Conservation (phyloP, 2,113 vertebrate species). For the Cranoglanis bouderius region DNA sequence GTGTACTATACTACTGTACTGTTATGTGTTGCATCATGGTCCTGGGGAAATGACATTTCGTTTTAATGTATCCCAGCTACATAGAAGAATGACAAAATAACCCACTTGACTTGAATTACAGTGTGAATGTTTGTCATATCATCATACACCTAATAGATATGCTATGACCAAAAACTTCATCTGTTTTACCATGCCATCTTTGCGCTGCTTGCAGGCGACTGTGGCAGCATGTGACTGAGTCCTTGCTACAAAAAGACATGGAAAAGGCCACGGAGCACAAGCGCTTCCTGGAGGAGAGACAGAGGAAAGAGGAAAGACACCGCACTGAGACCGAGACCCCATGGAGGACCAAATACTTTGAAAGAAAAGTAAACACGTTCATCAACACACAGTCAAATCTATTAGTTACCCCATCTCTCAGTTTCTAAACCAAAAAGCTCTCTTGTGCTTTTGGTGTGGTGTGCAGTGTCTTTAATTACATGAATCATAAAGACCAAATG, state of each 20-base stretch:
- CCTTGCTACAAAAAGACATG: conserved; percentile 87
- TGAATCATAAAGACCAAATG: conserved; percentile 17
- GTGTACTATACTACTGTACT: not conserved
- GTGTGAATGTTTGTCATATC: not conserved
- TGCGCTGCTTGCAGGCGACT: conserved; percentile 74
- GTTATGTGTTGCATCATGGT: not conserved
- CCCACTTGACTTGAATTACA: not conserved
- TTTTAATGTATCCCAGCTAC: not conserved
- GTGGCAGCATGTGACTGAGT: conserved; percentile 90
- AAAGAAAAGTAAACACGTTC: conserved; percentile 78
- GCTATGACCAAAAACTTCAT: too few relatives aligned
- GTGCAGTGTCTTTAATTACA: not conserved
- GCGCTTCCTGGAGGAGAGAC: conserved; percentile 85
- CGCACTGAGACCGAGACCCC: conserved; percentile 84
- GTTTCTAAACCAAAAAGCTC: conserved; percentile 2
- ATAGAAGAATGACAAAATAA: not conserved
- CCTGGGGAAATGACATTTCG: not conserved
- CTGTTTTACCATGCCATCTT: not conserved
- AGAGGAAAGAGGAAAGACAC: conserved; percentile 87
- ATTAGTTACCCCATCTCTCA: not conserved
- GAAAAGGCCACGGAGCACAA: conserved; percentile 96
- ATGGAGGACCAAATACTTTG: conserved; percentile 91
- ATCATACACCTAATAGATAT: not conserved
- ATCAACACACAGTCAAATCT: not conserved
- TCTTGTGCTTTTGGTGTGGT: not conserved